A percentile compares a stretch with the other conserved stretches of the same genome.
Evolutionary conservation across 35 echinoderm and acorn worm genomes (phyloP).

Genomic region (Ptychodera flava): DNA sequence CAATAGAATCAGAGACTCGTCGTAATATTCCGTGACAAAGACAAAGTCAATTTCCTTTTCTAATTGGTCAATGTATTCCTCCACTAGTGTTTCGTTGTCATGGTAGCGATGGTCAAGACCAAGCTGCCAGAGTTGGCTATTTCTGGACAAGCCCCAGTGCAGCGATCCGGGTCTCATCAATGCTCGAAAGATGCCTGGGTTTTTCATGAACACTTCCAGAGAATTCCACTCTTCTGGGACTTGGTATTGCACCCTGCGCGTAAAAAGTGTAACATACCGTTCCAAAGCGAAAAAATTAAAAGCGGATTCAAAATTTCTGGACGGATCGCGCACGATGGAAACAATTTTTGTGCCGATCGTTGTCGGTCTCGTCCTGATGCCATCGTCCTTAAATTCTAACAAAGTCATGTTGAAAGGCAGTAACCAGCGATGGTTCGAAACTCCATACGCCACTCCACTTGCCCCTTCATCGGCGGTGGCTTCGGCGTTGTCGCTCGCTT

Average conservation of each 20-base stretch:
- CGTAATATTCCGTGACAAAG: slow-evolving; percentile 53
- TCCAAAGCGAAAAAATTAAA: not conserved
- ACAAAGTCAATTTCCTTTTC: slow-evolving; percentile 37
- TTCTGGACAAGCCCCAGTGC: not conserved
- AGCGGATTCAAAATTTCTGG: not conserved
- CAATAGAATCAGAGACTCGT: slow-evolving; percentile 60
- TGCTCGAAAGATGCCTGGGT: too few species aligned
- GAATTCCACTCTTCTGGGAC: not conserved
- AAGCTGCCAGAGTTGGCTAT: slow-evolving; percentile 35
- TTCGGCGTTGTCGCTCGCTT: too few species aligned
- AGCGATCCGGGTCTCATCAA: not conserved
- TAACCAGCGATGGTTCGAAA: not conserved
- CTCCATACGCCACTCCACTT: too few species aligned
- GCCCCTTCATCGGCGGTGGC: too few species aligned
- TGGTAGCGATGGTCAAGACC: slow-evolving; percentile 6
- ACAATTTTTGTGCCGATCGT: not conserved
- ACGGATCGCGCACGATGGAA: not conserved
- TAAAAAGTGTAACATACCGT: too few species aligned
- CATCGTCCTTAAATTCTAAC: not conserved
- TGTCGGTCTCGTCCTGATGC: not conserved
- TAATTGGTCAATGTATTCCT: not conserved
- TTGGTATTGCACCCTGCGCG: too few species aligned
- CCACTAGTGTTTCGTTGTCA: slow-evolving; percentile 29
- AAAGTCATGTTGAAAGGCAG: not conserved
- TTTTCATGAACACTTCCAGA: too few species aligned